Base-by-base conservation (phyloP, 2,797 vertebrate species). In the Meda fulgida region DNA sequence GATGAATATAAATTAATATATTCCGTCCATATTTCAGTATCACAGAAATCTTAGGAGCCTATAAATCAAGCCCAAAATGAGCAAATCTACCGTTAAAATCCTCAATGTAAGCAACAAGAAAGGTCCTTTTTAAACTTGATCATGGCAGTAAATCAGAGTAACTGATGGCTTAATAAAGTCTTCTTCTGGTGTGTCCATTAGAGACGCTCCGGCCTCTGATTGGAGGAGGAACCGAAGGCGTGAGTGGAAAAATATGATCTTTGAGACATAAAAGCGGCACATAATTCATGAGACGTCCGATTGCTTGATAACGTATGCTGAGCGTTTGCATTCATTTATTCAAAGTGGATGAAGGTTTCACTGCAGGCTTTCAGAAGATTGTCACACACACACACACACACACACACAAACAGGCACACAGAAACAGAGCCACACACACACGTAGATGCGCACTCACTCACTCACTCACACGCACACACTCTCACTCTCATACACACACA, bases 91-190 rank as follows among this genome's bases (percentile, higher is more conserved):
- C 84, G 89, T 83, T 87, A 89, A 91, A 92, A 92, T 86, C 78
- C 89, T 91, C 75, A 90, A 90, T 70, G 89, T 81, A 90, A 91
- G 91, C 89, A 91, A 91, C 87, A 90, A 91, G 91, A 87, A 81
- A 87, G 89, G 85, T 85, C 60, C 78, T 91, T 93, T 94, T 89
- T 85, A 92, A 94, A 93, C 92, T 89, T 92, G 89, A 93, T 92
- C 89, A 92, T 82, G 81, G 84, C 86, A 75, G 90, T 95, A 95
- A 94, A 94, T 94, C 94, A 91, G 91, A 85, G 90, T 93, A 92
- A 91, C 80, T 92, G 91, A 93, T 90, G 85, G 87, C 84, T 83
- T 88, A 75, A 94, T 95, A 94, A 94, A 91, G 87, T 89, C 89
- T 87, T 88, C 90, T 92, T 89, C 87, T 14, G 58, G 11, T 75